Evolutionary conservation across 2,797 vertebrate genomes (phyloP).

Genomic region (Apogon hyalosoma): DNA sequence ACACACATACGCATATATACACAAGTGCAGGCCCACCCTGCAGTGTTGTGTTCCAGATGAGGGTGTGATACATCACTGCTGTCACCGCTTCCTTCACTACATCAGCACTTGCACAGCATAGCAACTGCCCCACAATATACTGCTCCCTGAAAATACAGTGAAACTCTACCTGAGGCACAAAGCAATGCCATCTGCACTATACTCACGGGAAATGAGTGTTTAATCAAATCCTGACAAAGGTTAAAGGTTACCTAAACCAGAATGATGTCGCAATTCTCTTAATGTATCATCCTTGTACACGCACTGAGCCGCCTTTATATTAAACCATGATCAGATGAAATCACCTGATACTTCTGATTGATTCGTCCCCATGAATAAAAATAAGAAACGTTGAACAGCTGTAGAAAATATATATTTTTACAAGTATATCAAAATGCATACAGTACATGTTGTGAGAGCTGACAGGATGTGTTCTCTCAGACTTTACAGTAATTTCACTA

Average conservation of each 20-base stretch:
- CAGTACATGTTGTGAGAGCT: slow-evolving; percentile 57
- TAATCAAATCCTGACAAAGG: slow-evolving; percentile 58
- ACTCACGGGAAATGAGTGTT: slow-evolving; percentile 42
- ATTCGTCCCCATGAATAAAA: not conserved
- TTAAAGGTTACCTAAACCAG: slow-evolving; percentile 25
- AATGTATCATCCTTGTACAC: slow-evolving; percentile 2
- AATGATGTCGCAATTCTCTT: slow-evolving; percentile 22
- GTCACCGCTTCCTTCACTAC: slow-evolving; percentile 70
- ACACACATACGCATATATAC: slow-evolving; percentile 26
- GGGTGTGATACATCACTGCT: slow-evolving; percentile 74
- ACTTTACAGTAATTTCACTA: slow-evolving; percentile 51
- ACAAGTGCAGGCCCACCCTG: slow-evolving; percentile 56
- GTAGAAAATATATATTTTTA: slow-evolving; percentile 43
- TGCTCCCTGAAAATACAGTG: slow-evolving; percentile 34
- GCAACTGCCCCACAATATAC: slow-evolving; percentile 47
- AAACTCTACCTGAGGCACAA: slow-evolving; percentile 51
- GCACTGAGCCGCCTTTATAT: slow-evolving; percentile 2
- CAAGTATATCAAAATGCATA: slow-evolving; percentile 48
- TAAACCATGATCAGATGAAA: not conserved
- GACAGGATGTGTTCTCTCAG: slow-evolving; percentile 39
- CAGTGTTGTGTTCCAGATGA: slow-evolving; percentile 69
- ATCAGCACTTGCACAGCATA: slow-evolving; percentile 49
- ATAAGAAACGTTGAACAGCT: slow-evolving; percentile 20
- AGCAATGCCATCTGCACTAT: slow-evolving; percentile 43
- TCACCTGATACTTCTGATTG: not conserved